These are phyloP conservation scores for Pseudomyrmex cubaensis DNA, from an alignment of 1,140 invertebrate genomes.

Conservation along the genomic window DNA sequence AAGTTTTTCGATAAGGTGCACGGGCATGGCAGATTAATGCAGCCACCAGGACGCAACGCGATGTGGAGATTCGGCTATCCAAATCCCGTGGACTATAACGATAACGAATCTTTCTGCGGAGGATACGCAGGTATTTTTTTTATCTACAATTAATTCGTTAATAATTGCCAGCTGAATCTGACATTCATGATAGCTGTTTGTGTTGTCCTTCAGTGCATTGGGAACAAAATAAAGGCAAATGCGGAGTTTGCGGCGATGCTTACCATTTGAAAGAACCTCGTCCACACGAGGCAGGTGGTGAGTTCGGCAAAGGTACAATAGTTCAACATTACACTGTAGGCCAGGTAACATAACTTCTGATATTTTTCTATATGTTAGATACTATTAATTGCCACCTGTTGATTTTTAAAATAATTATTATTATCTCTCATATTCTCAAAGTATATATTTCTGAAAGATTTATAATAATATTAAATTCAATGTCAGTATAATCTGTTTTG, in stretches of 20 bases:
- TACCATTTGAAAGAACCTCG: constrained; percentile 90
- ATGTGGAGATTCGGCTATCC: constrained; percentile 98
- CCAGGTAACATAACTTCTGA: constrained; percentile 86
- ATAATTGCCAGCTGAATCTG: background rate
- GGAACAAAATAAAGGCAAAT: constrained; percentile 93
- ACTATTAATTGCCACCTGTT: background rate
- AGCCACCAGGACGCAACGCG: constrained; percentile 95
- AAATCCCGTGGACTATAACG: constrained; percentile 97
- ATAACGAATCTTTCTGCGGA: constrained; percentile 94
- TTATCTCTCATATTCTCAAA: background rate
- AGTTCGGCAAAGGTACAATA: constrained; percentile 94
- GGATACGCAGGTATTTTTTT: constrained; percentile 91
- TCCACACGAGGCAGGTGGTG: constrained; percentile 95
- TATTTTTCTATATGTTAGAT: background rate
- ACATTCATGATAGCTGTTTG: background rate
- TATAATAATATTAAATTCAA: constrained; percentile 20
- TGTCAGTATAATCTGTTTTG: constrained; percentile 60
- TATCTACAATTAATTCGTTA: background rate
- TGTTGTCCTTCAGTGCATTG: constrained; percentile 89
- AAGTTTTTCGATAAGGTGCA: constrained; percentile 67
- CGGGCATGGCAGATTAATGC: constrained; percentile 94
- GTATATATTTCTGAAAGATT: too few species aligned
- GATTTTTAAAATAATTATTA: background rate
- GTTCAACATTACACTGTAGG: constrained; percentile 92
- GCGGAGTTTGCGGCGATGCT: constrained; percentile 95